phyloP scores from a whole-genome alignment of 2,888 invertebrate species.

The Aleiodes leptofemur region DNA sequence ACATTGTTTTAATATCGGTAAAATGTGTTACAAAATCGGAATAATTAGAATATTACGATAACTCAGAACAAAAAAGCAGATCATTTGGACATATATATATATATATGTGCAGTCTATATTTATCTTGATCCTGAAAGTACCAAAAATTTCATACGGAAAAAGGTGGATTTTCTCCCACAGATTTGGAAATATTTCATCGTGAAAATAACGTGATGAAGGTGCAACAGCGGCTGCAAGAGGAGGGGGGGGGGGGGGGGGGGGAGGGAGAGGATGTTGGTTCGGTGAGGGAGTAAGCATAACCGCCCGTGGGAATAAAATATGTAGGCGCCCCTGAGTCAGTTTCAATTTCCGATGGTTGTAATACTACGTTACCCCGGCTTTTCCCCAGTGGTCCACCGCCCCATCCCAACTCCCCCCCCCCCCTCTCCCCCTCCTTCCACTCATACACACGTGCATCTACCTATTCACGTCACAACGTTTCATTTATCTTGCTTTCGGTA shows the following conservation, averaged over 20 bases:
- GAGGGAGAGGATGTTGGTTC: slow-evolving; percentile 3
- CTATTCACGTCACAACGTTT: slow-evolving; percentile 23
- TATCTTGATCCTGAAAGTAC: neutral
- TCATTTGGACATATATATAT: too few species aligned
- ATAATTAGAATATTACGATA: too few species aligned
- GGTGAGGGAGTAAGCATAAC: slow-evolving; percentile 29
- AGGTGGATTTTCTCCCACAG: slow-evolving; percentile 14
- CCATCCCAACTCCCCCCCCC: too few species aligned
- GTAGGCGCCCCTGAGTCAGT: slow-evolving; percentile 50
- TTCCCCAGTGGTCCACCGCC: slow-evolving; percentile 40
- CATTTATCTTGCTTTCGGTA: slow-evolving; percentile 58
- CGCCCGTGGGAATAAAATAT: slow-evolving; percentile 57
- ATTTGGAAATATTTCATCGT: slow-evolving; percentile 39
- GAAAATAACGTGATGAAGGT: slow-evolving; percentile 40
- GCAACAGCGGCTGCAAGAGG: neutral
- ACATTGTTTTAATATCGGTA: too few species aligned
- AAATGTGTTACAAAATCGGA: too few species aligned
- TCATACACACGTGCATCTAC: slow-evolving; percentile 37
- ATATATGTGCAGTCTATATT: neutral
- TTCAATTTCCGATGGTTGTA: slow-evolving; percentile 62
- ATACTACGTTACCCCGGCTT: slow-evolving; percentile 42
- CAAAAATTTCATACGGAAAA: slow-evolving; percentile 18
- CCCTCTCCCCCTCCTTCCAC: neutral
- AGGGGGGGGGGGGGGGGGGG: neutral
- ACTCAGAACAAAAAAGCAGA: too few species aligned